These are phyloP conservation scores for Saccopteryx leptura DNA, from an alignment of 2,113 vertebrate species.

Conservation along the genomic window DNA sequence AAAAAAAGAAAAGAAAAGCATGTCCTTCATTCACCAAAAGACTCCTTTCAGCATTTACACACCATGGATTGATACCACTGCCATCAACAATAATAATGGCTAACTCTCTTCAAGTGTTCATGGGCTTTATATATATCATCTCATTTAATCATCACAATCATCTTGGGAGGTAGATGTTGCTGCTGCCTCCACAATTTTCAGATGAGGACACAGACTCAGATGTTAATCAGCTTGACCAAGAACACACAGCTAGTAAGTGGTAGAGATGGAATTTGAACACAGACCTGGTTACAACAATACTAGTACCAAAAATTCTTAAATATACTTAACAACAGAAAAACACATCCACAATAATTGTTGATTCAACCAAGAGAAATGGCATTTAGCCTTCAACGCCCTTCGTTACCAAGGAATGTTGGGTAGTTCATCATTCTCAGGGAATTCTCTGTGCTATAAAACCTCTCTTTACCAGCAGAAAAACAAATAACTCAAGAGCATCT, in stretches of 20 bases:
- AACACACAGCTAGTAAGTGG: neutral
- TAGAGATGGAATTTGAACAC: neutral
- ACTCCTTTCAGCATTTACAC: neutral
- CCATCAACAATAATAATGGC: neutral
- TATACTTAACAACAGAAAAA: neutral
- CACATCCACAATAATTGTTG: neutral
- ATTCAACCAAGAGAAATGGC: neutral
- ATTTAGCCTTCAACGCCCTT: conserved; percentile 30
- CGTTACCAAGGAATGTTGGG: conserved; percentile 28
- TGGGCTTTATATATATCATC: neutral
- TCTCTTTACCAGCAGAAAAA: conserved; percentile 37
- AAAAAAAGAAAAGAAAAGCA: neutral
- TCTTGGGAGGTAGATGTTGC: neutral
- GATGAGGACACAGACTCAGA: neutral
- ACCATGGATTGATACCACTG: neutral
- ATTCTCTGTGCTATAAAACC: neutral
- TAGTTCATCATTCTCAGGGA: conserved; percentile 1
- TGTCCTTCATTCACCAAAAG: neutral
- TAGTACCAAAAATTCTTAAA: neutral
- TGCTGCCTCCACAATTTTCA: neutral
- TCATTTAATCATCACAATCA: neutral
- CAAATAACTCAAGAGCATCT: neutral
- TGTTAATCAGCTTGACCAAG: neutral
- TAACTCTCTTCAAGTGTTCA: neutral
- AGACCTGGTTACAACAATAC: neutral